phyloP scores from a whole-genome alignment of 2,113 vertebrate species.

The Bos javanicus region DNA sequence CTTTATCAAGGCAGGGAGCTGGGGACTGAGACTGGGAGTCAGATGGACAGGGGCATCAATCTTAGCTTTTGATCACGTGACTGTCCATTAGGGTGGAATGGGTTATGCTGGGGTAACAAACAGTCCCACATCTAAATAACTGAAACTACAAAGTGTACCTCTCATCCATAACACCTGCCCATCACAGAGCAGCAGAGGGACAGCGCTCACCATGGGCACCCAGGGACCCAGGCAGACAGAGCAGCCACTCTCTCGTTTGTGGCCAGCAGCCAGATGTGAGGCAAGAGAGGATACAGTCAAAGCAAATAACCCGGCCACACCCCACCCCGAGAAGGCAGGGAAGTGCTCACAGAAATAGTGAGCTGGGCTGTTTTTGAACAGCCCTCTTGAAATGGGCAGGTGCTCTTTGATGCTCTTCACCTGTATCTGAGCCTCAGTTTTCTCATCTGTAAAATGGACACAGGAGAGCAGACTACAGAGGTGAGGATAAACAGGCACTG shows the following conservation, averaged over 20 bases:
- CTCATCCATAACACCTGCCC: not conserved
- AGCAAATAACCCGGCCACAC: rapidly evolving
- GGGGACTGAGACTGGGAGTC: not conserved
- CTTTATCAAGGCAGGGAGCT: not conserved
- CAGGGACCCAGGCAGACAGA: not conserved
- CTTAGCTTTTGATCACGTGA: rapidly evolving
- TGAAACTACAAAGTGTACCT: not conserved
- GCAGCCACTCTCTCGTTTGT: too few species aligned
- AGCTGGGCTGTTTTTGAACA: not conserved
- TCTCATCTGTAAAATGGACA: not conserved
- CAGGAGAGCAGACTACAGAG: not conserved
- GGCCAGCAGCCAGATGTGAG: not conserved
- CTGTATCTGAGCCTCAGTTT: not conserved
- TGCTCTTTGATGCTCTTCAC: not conserved
- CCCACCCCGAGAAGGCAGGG: not conserved
- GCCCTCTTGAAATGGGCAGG: too few species aligned
- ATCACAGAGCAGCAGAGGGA: not conserved
- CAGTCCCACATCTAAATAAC: rapidly evolving
- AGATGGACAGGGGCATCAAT: not conserved
- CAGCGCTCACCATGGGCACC: too few species aligned
- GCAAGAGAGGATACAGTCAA: not conserved
- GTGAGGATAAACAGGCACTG: not conserved
- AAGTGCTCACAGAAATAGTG: not conserved
- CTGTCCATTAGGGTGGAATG: not conserved
- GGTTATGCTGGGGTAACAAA: not conserved